Evolutionary conservation across 2,888 invertebrate genomes (phyloP), one percentile per base, ranked within the genome.

Genomic region (Pecten maximus): DNA sequence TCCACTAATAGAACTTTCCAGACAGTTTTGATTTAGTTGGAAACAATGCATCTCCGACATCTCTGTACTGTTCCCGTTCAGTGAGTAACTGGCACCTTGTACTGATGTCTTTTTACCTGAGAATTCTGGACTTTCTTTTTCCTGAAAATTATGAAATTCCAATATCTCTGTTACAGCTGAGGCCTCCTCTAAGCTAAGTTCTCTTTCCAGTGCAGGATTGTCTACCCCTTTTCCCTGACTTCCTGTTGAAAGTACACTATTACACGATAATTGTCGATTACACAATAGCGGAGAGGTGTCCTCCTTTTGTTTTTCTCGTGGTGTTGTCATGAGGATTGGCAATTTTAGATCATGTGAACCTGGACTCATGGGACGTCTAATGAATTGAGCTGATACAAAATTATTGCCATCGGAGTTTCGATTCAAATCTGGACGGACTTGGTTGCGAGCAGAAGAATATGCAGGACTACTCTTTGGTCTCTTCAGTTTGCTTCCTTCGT

Each of bases 211-310:
- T 12, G 93, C 93, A 6, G 94, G 92, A 88, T 94, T 94, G 87
- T 94, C 94, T 40, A 93, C 91, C 12, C 94, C 94, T 87, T 89
- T 60, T 19, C 88, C 50, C 40, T 89, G 74, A 89, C 91, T 92
- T 10, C 88, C 87, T 40, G 54, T 88, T 39, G 89, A 89, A 50
- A 39, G n/a, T 12, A 91, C 87, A 91, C 91, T 91, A 28, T 88
- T 74, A 40, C 60, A 88, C 15, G 91, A 92, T 40, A 88, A n/a
- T 28, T 90, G 91, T 87, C 91, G 87, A 40, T 92, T 89, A 39
- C 91, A 89, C 50, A 93, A 88, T 40, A 94, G 88, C 16, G 94
- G 94, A 0, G 94, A 93, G 10, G 91, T 92, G 50, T 94, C 94
- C 40, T 92, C 91, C 6, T 92, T 91, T 39, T 93, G 92, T 91